Base-by-base conservation (phyloP, 2,797 vertebrate species). In the Philypnodon macrostomus region DNA sequence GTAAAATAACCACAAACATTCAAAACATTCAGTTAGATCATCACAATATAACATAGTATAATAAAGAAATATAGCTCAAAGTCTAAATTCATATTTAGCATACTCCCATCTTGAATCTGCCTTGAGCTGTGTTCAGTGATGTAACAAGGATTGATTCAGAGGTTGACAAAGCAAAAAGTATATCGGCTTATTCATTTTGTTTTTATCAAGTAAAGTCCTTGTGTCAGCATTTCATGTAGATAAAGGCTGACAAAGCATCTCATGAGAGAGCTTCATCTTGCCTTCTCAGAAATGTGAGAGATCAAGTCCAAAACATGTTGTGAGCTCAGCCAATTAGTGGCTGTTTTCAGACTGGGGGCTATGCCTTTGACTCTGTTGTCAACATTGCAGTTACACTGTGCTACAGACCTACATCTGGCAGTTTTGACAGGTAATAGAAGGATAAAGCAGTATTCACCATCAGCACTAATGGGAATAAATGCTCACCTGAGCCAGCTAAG, bases 401-500 rank as follows among this genome's bases (percentile, higher is more conserved):
- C 37, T 65, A 55, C 69, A 59, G 52, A 67, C 47, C 53, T 75
- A 73, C 75, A 86, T 79, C 81, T 87, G 84, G 76, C 73, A 75
- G 58, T 54, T 59, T 29, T 77, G 85, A 77, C 77, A 81, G 71
- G 64, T 64, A 53, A 67, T 73, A 77, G 61, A 80, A 70, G 58
- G 75, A 73, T 54, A 71, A 77, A 79, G 56, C 56, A 47, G 34
- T 62, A 61, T 53, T 77, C 63, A 75, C 50, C 49, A 67, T 83
- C 78, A 75, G 74, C 64, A 55, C 67, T 83, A 83, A 86, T 84
- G 59, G 69, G 77, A 84, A 86, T 84, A 82, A 83, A 87, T 78
- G 54, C 51, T 79, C 67, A 87, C 75, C 82, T 83, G 78, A 80
- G 67, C 70, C 67, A 70, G 66, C 54, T 58, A 69, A 79, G 64